These are phyloP conservation scores for Hyposoter dolosus DNA, from an alignment of 2,888 invertebrate genomes.

Conservation along the genomic window DNA sequence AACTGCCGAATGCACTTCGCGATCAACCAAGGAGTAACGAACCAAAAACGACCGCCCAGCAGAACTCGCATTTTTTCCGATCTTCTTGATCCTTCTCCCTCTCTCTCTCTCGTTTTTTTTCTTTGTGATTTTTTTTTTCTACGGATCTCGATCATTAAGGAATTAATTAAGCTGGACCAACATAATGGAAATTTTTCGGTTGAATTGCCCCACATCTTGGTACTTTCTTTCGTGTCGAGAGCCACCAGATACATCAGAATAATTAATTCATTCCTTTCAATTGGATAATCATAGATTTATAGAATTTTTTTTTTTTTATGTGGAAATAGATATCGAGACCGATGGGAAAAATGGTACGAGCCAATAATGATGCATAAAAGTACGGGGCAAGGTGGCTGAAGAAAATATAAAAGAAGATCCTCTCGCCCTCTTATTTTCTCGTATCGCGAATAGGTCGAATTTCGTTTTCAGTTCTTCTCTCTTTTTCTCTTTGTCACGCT, in stretches of 20 bases:
- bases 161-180: conserved; percentile 30
- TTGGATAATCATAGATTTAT: not conserved
- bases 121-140: not conserved
- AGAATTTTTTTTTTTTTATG: not conserved
- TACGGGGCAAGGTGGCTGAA: not conserved
- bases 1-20: conserved; percentile 75
- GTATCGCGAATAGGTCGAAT: conserved; percentile 44
- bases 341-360: not conserved
- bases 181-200: not conserved
- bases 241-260: not conserved
- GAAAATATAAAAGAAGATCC: not conserved
- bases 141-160: conserved; percentile 35
- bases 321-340: not conserved
- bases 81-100: conserved; percentile 5
- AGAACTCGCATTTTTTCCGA: conserved; percentile 52
- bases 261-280: not conserved
- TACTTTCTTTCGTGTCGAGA: not conserved
- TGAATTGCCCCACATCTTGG: not conserved
- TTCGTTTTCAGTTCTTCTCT: conserved; percentile 34
- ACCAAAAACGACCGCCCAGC: conserved; percentile 71
- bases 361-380: conserved; percentile 12
- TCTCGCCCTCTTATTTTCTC: conserved; percentile 44
- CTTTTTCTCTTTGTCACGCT: conserved; percentile 37
- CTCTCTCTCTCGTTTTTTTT: not conserved
- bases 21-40: conserved; percentile 67